phyloP scores from a whole-genome alignment of 2,113 vertebrate species.

The pig (Sus scrofa) region DNA sequence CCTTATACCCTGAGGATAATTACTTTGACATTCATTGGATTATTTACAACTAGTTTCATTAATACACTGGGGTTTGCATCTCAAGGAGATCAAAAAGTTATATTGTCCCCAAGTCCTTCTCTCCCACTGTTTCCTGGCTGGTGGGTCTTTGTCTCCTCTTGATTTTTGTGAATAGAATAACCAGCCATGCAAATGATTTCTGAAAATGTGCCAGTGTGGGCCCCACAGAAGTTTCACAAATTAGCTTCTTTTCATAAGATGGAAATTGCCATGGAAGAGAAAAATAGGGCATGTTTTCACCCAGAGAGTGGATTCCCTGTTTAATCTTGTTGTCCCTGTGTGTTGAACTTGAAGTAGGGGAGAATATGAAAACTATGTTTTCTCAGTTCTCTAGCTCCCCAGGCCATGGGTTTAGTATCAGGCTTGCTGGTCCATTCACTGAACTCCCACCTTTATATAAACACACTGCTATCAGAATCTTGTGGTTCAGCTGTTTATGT shows the following conservation, averaged over 20 bases:
- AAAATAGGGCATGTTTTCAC: constrained; percentile 9
- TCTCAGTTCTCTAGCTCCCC: not conserved
- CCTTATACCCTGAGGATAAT: not conserved
- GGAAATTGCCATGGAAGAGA: constrained; percentile 21
- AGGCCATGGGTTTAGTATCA: not conserved
- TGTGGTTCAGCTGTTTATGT: constrained; percentile 38
- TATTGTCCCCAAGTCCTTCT: not conserved
- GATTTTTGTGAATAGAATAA: constrained; percentile 64
- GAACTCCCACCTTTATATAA: constrained; percentile 48
- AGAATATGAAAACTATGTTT: constrained; percentile 43
- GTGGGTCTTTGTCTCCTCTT: constrained; percentile 41
- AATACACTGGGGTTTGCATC: not conserved
- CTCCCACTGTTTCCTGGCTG: not conserved
- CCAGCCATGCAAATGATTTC: constrained; percentile 50
- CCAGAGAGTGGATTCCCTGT: not conserved
- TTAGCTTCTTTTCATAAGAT: constrained; percentile 22
- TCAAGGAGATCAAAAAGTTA: constrained; percentile 36
- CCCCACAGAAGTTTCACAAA: constrained; percentile 60
- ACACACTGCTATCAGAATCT: constrained; percentile 47
- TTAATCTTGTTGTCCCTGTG: constrained; percentile 44
- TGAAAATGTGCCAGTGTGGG: constrained; percentile 42
- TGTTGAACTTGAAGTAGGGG: constrained; percentile 10
- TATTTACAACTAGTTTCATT: constrained; percentile 40
- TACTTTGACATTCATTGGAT: constrained; percentile 32
- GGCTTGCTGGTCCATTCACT: not conserved